Conservation (phyloP, 2,797 vertebrate genomes). For the Girardinus metallicus region DNA sequence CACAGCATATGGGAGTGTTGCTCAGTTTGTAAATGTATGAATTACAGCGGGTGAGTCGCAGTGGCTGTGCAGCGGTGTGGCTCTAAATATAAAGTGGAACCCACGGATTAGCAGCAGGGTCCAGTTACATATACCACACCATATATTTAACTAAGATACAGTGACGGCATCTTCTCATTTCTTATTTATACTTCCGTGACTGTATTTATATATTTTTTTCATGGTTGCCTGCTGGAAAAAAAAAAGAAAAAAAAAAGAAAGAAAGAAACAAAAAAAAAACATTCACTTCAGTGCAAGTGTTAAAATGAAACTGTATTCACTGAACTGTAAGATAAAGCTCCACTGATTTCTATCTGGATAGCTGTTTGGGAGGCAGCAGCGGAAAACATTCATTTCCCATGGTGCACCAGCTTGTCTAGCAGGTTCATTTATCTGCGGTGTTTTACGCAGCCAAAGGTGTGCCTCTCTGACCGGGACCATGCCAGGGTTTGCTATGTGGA, state of each 20-base stretch:
- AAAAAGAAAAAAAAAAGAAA: no score
- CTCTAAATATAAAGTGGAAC: slow-evolving; percentile 60
- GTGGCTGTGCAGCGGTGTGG: slow-evolving; percentile 18
- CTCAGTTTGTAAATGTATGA: slow-evolving; percentile 6
- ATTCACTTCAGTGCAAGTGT: not conserved
- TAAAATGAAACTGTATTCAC: not conserved
- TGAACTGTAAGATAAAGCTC: not conserved
- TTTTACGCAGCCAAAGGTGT: slow-evolving; percentile 30
- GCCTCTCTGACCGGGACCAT: slow-evolving; percentile 29
- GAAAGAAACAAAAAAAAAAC: not conserved
- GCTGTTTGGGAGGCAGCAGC: not conserved
- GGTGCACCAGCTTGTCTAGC: slow-evolving; percentile 54
- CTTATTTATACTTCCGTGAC: not conserved
- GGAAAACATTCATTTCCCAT: slow-evolving; percentile 14
- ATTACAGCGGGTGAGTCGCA: not conserved
- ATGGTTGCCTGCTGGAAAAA: not conserved
- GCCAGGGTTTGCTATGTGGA: slow-evolving; percentile 2
- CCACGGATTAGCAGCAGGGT: slow-evolving; percentile 34
- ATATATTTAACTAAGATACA: not conserved
- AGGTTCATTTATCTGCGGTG: slow-evolving; percentile 32
- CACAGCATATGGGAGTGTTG: not conserved
- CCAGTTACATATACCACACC: slow-evolving; percentile 40
- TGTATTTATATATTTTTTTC: not conserved
- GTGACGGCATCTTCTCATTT: slow-evolving; percentile 19
- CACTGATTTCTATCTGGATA: not conserved